These are phyloP conservation scores for Crypturellus undulatus DNA, from an alignment of 2,113 vertebrate species.

Conservation along the genomic window DNA sequence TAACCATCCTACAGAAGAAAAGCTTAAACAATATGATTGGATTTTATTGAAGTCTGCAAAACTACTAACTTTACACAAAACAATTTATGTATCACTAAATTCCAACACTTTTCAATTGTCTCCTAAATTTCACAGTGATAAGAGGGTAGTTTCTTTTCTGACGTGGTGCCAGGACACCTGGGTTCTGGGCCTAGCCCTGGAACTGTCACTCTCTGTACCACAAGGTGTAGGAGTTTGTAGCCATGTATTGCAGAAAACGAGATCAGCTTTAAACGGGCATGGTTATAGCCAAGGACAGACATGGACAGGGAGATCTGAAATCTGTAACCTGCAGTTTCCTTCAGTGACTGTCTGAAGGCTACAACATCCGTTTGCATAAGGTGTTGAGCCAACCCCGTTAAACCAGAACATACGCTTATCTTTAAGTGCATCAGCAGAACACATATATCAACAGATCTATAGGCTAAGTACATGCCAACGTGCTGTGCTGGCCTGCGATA, in stretches of 20 bases:
- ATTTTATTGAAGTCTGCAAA: neutral
- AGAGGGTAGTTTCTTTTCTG: too few relatives aligned
- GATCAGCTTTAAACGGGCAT: neutral
- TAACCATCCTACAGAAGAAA: neutral
- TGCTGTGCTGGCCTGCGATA: neutral
- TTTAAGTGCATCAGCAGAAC: neutral
- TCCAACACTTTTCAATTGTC: neutral
- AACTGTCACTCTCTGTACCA: neutral
- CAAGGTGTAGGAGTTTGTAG: too few relatives aligned
- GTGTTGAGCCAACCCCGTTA: neutral
- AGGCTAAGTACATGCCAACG: neutral
- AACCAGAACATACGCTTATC: accelerated
- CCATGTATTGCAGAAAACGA: neutral
- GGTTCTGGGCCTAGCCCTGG: too few relatives aligned
- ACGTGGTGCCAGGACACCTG: neutral
- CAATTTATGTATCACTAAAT: neutral
- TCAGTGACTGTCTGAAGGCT: neutral
- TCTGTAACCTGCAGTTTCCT: neutral
- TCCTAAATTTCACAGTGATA: neutral
- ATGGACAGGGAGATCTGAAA: neutral
- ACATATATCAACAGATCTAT: accelerated
- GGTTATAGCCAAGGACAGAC: neutral
- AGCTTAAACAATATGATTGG: neutral
- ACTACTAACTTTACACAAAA: neutral
- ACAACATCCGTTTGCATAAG: neutral